phyloP scores from a whole-genome alignment of 2,113 vertebrate species.

The Sialia sialis region DNA sequence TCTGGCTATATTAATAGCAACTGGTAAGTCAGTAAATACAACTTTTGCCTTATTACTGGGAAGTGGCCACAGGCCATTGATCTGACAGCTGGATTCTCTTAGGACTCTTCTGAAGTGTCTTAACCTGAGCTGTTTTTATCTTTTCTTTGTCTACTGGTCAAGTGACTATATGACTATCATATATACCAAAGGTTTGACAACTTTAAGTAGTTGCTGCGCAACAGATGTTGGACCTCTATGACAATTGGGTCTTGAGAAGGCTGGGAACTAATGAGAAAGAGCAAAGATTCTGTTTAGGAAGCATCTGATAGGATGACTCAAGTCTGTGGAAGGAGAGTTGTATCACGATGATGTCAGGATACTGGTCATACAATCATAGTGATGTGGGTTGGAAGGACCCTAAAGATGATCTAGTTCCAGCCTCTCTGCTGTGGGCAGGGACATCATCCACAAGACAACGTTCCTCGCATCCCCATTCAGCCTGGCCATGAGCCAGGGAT shows the following conservation, averaged over 20 bases:
- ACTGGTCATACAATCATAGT: not conserved
- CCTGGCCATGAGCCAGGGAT: no score
- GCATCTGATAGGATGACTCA: not conserved
- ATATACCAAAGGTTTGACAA: not conserved
- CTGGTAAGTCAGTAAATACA: not conserved
- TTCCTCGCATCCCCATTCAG: not conserved
- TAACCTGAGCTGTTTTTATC: not conserved
- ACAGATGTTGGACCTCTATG: fast-evolving
- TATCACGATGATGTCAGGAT: not conserved
- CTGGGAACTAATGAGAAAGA: not conserved
- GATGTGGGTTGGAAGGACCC: not conserved
- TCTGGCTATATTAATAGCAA: not conserved
- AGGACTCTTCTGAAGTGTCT: not conserved
- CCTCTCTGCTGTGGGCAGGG: not conserved
- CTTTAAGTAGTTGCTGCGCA: not conserved
- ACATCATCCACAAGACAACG: fast-evolving
- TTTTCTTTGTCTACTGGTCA: not conserved
- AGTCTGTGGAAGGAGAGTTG: not conserved
- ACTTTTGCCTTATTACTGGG: not conserved
- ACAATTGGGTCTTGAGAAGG: fast-evolving
- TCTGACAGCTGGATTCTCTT: not conserved
- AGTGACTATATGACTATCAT: not conserved
- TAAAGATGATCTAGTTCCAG: not conserved
- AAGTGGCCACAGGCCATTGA: not conserved
- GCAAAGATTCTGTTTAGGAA: not conserved